phyloP scores from a whole-genome alignment of 2,797 vertebrate genomes.

The Falco rusticolus region DNA sequence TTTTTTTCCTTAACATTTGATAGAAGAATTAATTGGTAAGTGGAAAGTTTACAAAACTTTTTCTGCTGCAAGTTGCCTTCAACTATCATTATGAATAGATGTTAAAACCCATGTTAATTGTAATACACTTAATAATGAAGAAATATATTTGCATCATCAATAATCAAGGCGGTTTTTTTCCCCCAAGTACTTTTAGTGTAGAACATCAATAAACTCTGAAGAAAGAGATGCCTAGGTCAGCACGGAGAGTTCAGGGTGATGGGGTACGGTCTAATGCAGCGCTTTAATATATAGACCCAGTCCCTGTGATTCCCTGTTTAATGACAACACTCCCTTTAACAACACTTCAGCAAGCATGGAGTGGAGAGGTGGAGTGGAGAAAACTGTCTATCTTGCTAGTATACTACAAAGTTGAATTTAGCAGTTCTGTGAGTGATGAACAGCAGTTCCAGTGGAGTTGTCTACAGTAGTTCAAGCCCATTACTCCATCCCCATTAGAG shows the following conservation, averaged over 20 bases:
- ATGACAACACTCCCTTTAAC: neutral
- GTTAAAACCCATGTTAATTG: conserved; percentile 77
- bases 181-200: neutral
- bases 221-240: neutral
- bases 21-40: conserved; percentile 85
- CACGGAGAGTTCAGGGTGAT: neutral
- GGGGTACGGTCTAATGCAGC: neutral
- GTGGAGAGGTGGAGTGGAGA: neutral
- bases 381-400: neutral
- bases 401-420: neutral
- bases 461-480: conserved; percentile 27
- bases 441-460: neutral
- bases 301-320: neutral
- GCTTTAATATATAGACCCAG: neutral
- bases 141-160: conserved; percentile 56
- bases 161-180: conserved; percentile 13
- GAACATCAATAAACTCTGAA: neutral
- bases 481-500: conserved; percentile 36
- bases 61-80: conserved; percentile 74
- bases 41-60: conserved; percentile 76
- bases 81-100: conserved; percentile 77
- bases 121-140: conserved; percentile 76
- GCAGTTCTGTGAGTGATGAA: neutral
- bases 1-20: conserved; percentile 80
- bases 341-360: neutral